phyloP scores from a whole-genome alignment of 2,888 invertebrate genomes.

The Axea sp. region DNA sequence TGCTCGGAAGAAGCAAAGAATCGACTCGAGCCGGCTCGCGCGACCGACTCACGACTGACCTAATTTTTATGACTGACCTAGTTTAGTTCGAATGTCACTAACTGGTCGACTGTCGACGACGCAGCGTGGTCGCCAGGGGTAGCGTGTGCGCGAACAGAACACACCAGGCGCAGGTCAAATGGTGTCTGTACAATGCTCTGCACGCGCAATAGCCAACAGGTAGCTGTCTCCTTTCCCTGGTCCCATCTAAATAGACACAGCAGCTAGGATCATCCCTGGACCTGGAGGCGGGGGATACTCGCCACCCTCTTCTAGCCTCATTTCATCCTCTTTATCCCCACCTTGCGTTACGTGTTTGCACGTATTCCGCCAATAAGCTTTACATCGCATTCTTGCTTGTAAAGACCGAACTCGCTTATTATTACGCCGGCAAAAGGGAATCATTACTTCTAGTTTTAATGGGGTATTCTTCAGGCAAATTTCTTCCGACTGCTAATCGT shows the following conservation, averaged over 20 bases:
- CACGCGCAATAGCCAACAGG: constrained; percentile 72
- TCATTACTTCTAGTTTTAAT: constrained; percentile 12
- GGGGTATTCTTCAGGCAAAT: constrained; percentile 1
- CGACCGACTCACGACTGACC: constrained; percentile 66
- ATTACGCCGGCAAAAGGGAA: constrained; percentile 20
- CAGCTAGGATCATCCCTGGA: constrained; percentile 74
- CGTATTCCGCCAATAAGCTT: constrained; percentile 42
- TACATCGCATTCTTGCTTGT: constrained; percentile 23
- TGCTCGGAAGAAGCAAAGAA: constrained; percentile 27
- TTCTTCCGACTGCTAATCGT: too few relatives aligned
- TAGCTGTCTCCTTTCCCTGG: constrained; percentile 71
- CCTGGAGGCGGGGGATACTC: constrained; percentile 64
- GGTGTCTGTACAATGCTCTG: constrained; percentile 50
- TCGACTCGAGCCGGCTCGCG: constrained; percentile 44
- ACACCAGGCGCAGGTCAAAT: constrained; percentile 58
- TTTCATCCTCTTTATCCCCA: constrained; percentile 53
- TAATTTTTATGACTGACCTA: constrained; percentile 71
- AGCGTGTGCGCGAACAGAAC: constrained; percentile 37
- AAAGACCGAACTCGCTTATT: constrained; percentile 35
- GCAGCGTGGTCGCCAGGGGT: constrained; percentile 45
- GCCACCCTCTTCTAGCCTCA: constrained; percentile 52
- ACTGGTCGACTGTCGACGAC: constrained; percentile 35
- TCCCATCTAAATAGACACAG: constrained; percentile 76
- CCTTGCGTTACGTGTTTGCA: constrained; percentile 26
- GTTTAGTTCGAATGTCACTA: constrained; percentile 64